phyloP scores from a whole-genome alignment of 1,140 invertebrate genomes.

The Rhagoletis pomonella region DNA sequence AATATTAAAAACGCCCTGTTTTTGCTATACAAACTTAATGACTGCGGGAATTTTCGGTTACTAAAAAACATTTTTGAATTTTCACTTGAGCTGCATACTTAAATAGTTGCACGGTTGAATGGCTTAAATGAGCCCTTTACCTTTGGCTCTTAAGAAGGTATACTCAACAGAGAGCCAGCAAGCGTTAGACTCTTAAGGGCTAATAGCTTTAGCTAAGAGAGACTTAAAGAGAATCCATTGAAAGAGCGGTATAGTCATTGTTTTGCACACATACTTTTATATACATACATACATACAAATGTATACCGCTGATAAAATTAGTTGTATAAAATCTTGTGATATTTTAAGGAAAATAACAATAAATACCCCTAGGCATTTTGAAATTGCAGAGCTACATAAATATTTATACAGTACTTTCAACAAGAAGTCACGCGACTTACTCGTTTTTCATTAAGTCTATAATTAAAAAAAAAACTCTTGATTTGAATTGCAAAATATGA shows the following conservation, averaged over 20 bases:
- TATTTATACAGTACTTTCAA: no score
- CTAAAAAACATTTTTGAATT: constrained; percentile 32
- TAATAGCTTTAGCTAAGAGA: background rate
- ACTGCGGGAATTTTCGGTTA: constrained; percentile 48
- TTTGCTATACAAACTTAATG: constrained; percentile 3
- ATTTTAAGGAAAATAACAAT: no score
- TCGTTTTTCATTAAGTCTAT: no score
- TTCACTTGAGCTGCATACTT: background rate
- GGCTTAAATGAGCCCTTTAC: background rate
- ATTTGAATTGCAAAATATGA: no score
- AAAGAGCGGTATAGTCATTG: background rate
- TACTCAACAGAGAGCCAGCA: background rate
- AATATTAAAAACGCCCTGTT: constrained; percentile 5
- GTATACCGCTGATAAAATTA: no score
- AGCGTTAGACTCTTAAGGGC: background rate
- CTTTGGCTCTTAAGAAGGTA: background rate
- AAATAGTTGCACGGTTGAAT: constrained; percentile 39
- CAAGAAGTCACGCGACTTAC: no score
- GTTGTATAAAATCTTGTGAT: no score
- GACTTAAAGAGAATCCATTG: background rate
- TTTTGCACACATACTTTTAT: no score
- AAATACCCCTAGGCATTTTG: no score
- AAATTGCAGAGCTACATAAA: no score
- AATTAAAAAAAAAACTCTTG: no score
- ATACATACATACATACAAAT: no score